phyloP scores from a whole-genome alignment of 1,140 invertebrate genomes.

The Microplitis mediator region DNA sequence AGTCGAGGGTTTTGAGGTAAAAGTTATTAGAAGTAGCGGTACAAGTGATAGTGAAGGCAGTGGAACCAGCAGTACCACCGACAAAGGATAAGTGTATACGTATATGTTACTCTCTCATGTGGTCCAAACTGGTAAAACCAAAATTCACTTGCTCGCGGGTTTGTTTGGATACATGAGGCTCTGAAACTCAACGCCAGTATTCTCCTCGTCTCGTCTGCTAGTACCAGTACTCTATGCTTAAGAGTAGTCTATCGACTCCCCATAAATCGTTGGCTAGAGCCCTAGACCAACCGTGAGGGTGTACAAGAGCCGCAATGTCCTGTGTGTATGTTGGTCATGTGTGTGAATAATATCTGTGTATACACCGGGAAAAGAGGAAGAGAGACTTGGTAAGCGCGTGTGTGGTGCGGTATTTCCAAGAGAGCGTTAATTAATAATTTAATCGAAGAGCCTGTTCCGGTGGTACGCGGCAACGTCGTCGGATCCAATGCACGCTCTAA shows the following conservation, averaged over 20 bases:
- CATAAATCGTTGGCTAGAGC: slow-evolving; percentile 26
- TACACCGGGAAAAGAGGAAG: slow-evolving; percentile 9
- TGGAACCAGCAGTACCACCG: no score
- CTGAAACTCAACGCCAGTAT: slow-evolving; percentile 7
- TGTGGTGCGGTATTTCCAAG: slow-evolving; percentile 52
- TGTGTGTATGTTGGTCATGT: not conserved
- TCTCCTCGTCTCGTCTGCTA: not conserved
- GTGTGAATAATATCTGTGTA: not conserved
- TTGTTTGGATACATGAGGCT: slow-evolving; percentile 17
- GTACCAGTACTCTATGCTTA: not conserved
- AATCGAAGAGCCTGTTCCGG: slow-evolving; percentile 56
- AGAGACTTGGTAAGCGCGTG: slow-evolving; percentile 24
- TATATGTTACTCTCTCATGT: not conserved
- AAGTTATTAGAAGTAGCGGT: not conserved
- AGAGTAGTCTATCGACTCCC: slow-evolving; percentile 22
- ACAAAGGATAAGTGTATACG: not conserved
- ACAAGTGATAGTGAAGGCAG: no score
- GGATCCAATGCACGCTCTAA: slow-evolving; percentile 39
- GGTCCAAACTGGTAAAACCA: not conserved
- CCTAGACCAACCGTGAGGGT: not conserved
- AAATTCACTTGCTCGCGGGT: slow-evolving; percentile 15
- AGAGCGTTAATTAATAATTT: slow-evolving; percentile 62
- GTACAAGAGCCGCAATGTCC: no score
- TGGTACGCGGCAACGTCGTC: slow-evolving; percentile 23
- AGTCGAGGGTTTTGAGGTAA: not conserved